Percentiles rank a stretch among this genome's conserved stretches.
Conservation (phyloP, 2,888 invertebrate species). For the Deilephila porcellus region DNA sequence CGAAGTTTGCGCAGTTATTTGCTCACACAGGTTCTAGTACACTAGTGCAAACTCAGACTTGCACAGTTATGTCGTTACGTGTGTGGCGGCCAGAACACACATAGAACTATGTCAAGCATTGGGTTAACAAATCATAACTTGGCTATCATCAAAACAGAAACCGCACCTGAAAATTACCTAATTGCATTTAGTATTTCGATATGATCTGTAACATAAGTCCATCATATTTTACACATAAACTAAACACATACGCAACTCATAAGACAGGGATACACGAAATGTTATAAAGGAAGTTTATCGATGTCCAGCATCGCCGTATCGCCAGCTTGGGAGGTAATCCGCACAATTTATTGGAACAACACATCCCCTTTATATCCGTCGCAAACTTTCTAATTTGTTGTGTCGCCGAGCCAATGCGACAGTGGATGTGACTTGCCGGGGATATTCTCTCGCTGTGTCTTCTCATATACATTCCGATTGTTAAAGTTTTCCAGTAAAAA, state of each 20-base stretch:
- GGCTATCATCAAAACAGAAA: too few species aligned
- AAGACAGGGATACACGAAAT: constrained; percentile 35
- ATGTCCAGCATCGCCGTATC: constrained; percentile 39
- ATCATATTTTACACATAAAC: neutral
- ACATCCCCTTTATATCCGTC: constrained; percentile 50
- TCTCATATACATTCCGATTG: neutral
- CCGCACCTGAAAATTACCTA: too few species aligned
- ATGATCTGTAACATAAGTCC: neutral
- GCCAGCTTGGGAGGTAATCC: constrained; percentile 40
- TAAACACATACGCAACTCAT: constrained; percentile 4
- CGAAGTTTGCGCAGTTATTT: too few species aligned
- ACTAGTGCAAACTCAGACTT: too few species aligned
- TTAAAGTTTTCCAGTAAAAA: neutral
- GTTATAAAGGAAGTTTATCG: constrained; percentile 44
- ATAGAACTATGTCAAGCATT: too few species aligned
- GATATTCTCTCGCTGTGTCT: neutral
- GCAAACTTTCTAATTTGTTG: constrained; percentile 70
- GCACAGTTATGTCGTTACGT: too few species aligned
- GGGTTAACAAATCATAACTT: too few species aligned
- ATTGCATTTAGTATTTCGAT: too few species aligned
- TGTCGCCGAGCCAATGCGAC: constrained; percentile 41
- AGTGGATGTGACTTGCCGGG: neutral
- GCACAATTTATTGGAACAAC: constrained; percentile 57
- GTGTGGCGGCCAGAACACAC: too few species aligned
- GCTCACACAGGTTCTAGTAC: too few species aligned